phyloP scores from a whole-genome alignment of 2,888 invertebrate genomes.

The Agonopterix alstromeriana region DNA sequence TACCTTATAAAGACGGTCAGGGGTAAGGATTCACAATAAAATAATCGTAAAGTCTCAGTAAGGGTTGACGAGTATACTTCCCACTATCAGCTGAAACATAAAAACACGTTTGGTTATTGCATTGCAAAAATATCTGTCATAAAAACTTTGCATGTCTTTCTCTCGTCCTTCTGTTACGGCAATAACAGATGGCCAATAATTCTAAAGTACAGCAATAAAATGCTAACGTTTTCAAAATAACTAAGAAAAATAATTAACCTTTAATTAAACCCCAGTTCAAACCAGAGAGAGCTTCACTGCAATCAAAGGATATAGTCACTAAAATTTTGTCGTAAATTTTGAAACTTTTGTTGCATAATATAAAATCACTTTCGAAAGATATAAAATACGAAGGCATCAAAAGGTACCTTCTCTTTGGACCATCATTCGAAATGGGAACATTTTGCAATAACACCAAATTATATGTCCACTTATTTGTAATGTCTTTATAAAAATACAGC shows the following conservation, averaged over 20 bases:
- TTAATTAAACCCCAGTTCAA: too few species aligned
- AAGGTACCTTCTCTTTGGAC: constrained; percentile 37
- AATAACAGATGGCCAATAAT: too few species aligned
- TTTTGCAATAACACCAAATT: constrained; percentile 27
- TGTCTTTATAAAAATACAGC: background rate
- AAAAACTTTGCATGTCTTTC: background rate
- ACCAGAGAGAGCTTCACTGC: background rate
- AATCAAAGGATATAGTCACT: constrained; percentile 34
- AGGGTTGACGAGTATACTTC: background rate
- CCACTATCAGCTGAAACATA: background rate
- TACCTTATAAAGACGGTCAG: background rate
- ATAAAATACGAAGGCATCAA: constrained; percentile 40
- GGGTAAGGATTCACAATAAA: background rate
- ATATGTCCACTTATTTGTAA: background rate
- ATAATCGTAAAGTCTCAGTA: background rate
- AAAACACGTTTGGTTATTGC: background rate
- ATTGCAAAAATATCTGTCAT: background rate
- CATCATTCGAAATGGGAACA: constrained; percentile 31
- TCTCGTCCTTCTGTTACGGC: background rate
- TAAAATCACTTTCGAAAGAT: constrained; percentile 63
- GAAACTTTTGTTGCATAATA: constrained; percentile 36
- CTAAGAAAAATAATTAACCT: too few species aligned
- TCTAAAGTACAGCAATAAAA: too few species aligned
- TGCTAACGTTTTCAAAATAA: too few species aligned
- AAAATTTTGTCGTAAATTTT: constrained; percentile 42